Evolutionary conservation across 2,113 vertebrate genomes (phyloP), one percentile per base, ranked within the genome.

Genomic region (Apeltes quadracus): DNA sequence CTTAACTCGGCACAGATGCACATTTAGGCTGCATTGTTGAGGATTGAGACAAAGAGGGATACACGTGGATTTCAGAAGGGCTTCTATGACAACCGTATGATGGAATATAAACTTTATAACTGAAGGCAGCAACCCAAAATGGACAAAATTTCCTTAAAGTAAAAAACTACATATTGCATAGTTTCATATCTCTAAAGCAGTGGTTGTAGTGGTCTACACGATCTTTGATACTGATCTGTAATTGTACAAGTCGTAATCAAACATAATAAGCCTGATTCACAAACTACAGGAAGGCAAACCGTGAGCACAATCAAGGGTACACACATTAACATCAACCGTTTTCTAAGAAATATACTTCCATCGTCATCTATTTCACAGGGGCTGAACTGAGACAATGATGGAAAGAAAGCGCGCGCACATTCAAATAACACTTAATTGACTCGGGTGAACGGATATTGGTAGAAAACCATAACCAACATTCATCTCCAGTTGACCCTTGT

Each of bases 391-490:
- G 51, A 71, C 23, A 8, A 39, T 46, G 61, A 65, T 27, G 12
- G 32, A 56, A 75, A 67, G 64, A 61, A 51, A 3, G 3, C 22
- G 13, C 18, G 32, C 11, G 72, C n/a, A 25, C 29, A 56, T 46
- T 34, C 27, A 29, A 55, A 43, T 56, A 27, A 38, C 68, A 54
- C 22, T 22, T 38, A 13, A 67, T 69, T 50, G 23, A 57, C 13
- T 43, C 4, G 16, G n/a, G 38, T 74, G 46, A 58, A 29, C 27
- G 1, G 8, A 22, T 32, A 23, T 65, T 25, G 27, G 64, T 23
- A 61, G 41, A 23, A 50, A 68, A 23, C 36, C 38, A 68, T 48
- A 59, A 77, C 72, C 53, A 61, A n/a, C 54, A 78, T 62, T 80
- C 7, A 59, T 70, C 29, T 48, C 22, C 29, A 54, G 57, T 61